Conservation (phyloP, 2,888 invertebrate genomes). For the Drosophila robusta region DNA sequence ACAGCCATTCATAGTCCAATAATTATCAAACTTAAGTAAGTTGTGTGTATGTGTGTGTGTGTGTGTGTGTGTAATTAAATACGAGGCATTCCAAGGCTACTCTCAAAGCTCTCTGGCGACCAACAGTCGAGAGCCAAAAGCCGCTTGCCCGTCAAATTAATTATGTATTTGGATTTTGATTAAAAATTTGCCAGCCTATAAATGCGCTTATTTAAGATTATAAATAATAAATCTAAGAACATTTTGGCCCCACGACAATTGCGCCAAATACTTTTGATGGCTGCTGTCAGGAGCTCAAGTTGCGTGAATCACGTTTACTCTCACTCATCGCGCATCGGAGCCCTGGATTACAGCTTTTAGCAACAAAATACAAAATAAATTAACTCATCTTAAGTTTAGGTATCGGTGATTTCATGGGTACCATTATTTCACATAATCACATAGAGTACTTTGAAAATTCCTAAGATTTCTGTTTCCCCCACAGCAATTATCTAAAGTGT, state of each 20-base stretch:
- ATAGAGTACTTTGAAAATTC: too few relatives aligned
- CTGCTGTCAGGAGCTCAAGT: constrained; percentile 18
- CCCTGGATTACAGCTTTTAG: background rate
- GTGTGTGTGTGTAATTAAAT: constrained; percentile 55
- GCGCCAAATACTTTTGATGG: constrained; percentile 17
- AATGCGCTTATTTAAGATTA: constrained; percentile 28
- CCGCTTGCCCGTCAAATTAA: constrained; percentile 39
- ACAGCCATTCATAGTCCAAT: constrained; percentile 64
- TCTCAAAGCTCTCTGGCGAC: constrained; percentile 1
- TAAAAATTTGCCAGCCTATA: constrained; percentile 31
- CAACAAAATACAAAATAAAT: background rate
- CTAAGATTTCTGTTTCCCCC: too few relatives aligned
- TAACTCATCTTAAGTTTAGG: background rate
- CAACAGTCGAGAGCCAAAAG: background rate
- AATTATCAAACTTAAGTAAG: constrained; percentile 55
- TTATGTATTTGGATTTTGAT: constrained; percentile 53
- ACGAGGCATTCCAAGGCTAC: constrained; percentile 49
- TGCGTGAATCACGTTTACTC: constrained; percentile 5
- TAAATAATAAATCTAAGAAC: constrained; percentile 62
- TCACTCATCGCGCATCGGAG: background rate
- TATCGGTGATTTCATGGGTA: background rate
- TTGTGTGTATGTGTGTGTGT: constrained; percentile 24
- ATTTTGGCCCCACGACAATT: constrained; percentile 11
- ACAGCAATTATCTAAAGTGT: too few relatives aligned
- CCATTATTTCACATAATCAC: background rate